Evolutionary conservation across 2,113 vertebrate genomes (phyloP).

Genomic region (Phylloscopus trochiloides): DNA sequence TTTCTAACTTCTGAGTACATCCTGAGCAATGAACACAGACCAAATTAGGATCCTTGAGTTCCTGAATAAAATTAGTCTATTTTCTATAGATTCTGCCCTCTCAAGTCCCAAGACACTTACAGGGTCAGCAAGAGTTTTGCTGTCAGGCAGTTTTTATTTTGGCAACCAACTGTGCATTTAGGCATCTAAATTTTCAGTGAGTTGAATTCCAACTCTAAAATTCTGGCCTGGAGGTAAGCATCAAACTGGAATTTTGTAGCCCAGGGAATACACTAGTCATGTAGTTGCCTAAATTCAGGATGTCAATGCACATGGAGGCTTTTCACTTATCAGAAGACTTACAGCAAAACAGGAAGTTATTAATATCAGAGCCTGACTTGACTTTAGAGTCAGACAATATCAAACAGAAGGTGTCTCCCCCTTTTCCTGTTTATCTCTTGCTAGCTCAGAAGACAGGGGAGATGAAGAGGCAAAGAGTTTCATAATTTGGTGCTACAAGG

Average conservation of each 20-base stretch:
- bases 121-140: neutral
- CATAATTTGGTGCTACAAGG: neutral
- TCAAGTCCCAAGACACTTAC: neutral
- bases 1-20: neutral
- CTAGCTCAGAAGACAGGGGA: neutral
- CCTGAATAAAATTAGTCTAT: neutral
- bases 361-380: neutral
- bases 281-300: neutral
- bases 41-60: neutral
- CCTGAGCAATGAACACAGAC: neutral
- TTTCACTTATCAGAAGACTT: neutral
- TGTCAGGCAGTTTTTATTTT: neutral
- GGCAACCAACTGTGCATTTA: neutral
- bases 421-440: slow-evolving; percentile 56
- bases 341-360: slow-evolving; percentile 42
- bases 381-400: slow-evolving; percentile 10
- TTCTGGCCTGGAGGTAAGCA: neutral
- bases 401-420: slow-evolving; percentile 25
- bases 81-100: neutral
- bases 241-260: neutral
- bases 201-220: neutral
- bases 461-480: neutral
- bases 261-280: neutral
- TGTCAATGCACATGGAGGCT: neutral
- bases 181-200: neutral